Evolutionary conservation across 1,140 invertebrate species (phyloP), one percentile per base, ranked within the genome.

Genomic region (Trichonephila clavipes): DNA sequence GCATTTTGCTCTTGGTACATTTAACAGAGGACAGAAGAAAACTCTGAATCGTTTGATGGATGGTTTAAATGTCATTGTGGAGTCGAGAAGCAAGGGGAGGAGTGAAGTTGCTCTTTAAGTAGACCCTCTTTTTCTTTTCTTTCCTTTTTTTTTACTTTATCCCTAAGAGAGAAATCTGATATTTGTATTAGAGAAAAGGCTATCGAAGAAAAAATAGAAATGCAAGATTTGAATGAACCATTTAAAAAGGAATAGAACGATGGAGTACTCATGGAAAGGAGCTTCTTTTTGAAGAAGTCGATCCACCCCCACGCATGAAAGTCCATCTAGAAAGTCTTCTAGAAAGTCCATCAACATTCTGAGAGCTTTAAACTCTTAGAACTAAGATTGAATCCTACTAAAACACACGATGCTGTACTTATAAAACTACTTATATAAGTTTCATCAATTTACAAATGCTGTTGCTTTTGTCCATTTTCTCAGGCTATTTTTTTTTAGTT

Each of bases 1-100:
- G 40, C 82, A 83, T 83, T 83, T 83, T 34, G 82, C 82, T 58
- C 40, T 58, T 83, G 82, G 82, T 83, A 83, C 82, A 83, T 83
- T 83, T 83, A 83, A 40, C 82, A 83, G 82, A 83, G 40, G 82
- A 83, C 14, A 77, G 69, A 2, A 34, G 69, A 28, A 14, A 18
- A 28, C 24, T 18, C 24, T 24, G 64, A 40, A 34, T 77, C 69
- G 69, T 77, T 28, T 77, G 69, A 77, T 77, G 69, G 69, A 77
- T 77, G 69, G 69, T 34, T 77, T 77, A 77, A 77, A 77, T 77
- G 69, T 77, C 69, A 34, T 77, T 77, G 24, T 24, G 44, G 44
- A 51, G 44, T 51, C 44, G 44, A 51, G 44, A 51, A 77, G 69
- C n/a, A n/a, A 24, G 16, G 24, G 69, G 69, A 24, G 28, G 69